Base-by-base conservation (phyloP, 2,797 vertebrate genomes). In the Sarcophilus harrisii region DNA sequence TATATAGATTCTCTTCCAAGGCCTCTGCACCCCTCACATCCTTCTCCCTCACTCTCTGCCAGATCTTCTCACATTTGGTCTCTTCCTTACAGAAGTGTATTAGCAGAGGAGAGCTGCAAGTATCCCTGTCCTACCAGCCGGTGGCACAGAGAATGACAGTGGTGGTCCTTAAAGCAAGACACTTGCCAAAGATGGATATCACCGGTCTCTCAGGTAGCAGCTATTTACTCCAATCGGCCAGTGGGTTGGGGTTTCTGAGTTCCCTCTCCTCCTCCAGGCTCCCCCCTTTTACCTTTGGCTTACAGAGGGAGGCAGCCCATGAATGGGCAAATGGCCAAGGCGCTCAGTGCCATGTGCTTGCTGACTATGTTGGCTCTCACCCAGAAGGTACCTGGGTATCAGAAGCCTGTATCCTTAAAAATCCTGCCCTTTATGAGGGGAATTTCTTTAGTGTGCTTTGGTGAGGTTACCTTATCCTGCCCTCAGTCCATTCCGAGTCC, bases 151-250 rank as follows among this genome's bases (percentile, higher is more conserved):
- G 99, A 32, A 99, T 99, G 99, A 99, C 99, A 0, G 99, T 99
- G 66, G 99, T 99, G 97, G 99, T 99, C 96, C 99, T 99, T 97
- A 99, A 99, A 98, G 99, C 99, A 90, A 99, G 99, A 96, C 99
- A 99, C 66, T 98, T 99, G 97, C 99, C 99, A 90, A 99, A 99
- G 99, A 99, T 99, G 99, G 99, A 99, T 97, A 99, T 99, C 98
- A 99, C 99, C 0, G 99, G 99, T 90, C 99, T 99, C 98, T 99
- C 99, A 98, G 99, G 99, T 98, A 99, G 99, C 99, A 99, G 99
- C 99, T 99, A 98, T 98, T 98, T 98, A 98, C 98, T 98, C 96
- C 98, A 95, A 58, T 96, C 89, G 92, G 6, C 27, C 24, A 93
- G 14, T 0, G 16, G 57, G 12, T 57, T 54, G 52, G 0, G 3